phyloP scores from a whole-genome alignment of 1,140 invertebrate species.

The Physella acuta region DNA sequence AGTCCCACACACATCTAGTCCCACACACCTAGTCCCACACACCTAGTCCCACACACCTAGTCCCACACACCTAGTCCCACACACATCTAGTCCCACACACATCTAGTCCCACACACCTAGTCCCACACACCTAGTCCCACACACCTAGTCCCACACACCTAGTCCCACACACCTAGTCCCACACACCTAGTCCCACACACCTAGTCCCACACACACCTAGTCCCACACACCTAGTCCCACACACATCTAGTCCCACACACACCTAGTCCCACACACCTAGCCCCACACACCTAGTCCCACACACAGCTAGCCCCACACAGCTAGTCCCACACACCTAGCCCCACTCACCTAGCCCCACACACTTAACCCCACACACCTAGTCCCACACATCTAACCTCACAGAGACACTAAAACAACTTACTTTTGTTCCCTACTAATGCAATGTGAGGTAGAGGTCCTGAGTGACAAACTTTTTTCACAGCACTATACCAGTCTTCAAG shows the following conservation, averaged over 20 bases:
- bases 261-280: background rate
- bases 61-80: too few relatives aligned
- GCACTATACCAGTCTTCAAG: slow-evolving; percentile 73
- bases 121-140: too few relatives aligned
- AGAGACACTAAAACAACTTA: slow-evolving; percentile 51
- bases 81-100: slow-evolving; percentile 2
- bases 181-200: too few relatives aligned
- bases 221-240: too few relatives aligned
- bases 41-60: too few relatives aligned
- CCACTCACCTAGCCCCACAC: background rate
- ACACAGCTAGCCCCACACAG: background rate
- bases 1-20: background rate
- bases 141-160: too few relatives aligned
- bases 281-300: background rate
- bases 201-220: too few relatives aligned
- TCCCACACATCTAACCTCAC: slow-evolving; percentile 1
- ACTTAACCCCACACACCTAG: too few relatives aligned
- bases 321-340: background rate
- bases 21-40: too few relatives aligned
- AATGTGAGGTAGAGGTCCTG: slow-evolving; percentile 67
- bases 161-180: too few relatives aligned
- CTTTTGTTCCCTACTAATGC: slow-evolving; percentile 86
- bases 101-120: background rate
- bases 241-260: background rate
- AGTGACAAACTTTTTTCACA: slow-evolving; percentile 66